Percentiles rank a stretch among this genome's conserved stretches.
phyloP scores from a whole-genome alignment of 2,113 vertebrate genomes.

The Opisthocomus hoazin region DNA sequence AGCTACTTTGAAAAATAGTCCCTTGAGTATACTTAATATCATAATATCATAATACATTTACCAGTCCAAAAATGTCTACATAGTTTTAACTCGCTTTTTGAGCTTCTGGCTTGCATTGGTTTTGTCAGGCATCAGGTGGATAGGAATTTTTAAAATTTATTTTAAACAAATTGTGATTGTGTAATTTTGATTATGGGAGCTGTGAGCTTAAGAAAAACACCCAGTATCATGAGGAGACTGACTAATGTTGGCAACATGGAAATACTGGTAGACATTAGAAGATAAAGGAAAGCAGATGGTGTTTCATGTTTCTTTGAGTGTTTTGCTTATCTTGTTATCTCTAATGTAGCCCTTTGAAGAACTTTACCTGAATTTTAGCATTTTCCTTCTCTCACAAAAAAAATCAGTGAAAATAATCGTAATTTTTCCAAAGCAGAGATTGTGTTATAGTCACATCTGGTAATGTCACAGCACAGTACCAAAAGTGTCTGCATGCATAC shows the following conservation, averaged over 20 bases:
- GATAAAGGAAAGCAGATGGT: conserved; percentile 7
- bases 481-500: fast-evolving
- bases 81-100: neutral
- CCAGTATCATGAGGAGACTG: neutral
- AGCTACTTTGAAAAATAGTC: neutral
- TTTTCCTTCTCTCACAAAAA: neutral
- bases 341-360: neutral
- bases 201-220: neutral
- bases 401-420: neutral
- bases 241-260: neutral
- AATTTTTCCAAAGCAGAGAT: neutral
- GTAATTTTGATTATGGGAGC: neutral
- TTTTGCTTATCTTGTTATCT: neutral
- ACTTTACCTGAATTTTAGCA: neutral
- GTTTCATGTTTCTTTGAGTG: neutral
- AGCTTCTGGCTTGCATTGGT: neutral
- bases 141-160: neutral
- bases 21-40: neutral
- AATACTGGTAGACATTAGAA: neutral
- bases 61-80: neutral
- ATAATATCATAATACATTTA: neutral
- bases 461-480: neutral
- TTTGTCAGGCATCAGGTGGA: neutral
- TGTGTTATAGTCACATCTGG: neutral
- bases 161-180: neutral